Conservation (phyloP, 2,113 vertebrate species). For the Paraplagusia blochii region DNA sequence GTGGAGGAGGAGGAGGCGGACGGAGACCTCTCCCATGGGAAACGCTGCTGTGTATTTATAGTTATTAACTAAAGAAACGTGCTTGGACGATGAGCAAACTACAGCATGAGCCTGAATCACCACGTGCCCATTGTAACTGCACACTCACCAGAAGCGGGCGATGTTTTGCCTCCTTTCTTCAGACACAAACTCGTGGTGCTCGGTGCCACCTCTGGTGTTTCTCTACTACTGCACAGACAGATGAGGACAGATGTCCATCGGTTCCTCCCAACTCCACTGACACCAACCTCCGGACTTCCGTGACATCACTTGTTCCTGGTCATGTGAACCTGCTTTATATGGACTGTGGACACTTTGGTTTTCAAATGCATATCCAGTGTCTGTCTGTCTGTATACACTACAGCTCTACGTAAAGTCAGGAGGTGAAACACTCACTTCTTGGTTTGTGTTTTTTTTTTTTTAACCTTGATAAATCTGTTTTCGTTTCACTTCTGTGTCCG, state of each 20-base stretch:
- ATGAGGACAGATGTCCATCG: constrained; percentile 46
- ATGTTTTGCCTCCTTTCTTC: constrained; percentile 28
- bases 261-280: constrained; percentile 43
- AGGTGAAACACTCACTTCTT: constrained; percentile 29
- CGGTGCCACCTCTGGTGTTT: constrained; percentile 38
- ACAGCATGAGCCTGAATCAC: constrained; percentile 97
- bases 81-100: constrained; percentile 99
- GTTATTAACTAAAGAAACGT: constrained; percentile 94
- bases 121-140: constrained; percentile 70
- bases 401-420: constrained; percentile 48
- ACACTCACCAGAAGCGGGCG: constrained; percentile 55
- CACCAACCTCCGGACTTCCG: constrained; percentile 36
- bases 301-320: constrained; percentile 68
- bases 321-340: constrained; percentile 71
- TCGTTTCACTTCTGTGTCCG: constrained; percentile 17
- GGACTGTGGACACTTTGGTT: constrained; percentile 64
- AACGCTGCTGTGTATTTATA: constrained; percentile 99
- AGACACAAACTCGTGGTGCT: constrained; percentile 41
- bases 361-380: constrained; percentile 61
- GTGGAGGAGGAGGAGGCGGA: constrained; percentile 86
- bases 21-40: constrained; percentile 80
- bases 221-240: constrained; percentile 38
- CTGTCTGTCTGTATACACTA: constrained; percentile 63
- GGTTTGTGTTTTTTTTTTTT: constrained; percentile 20
- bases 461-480: constrained; percentile 30